Percentiles rank a stretch among this genome's conserved stretches.
Conservation (phyloP, 2,888 invertebrate genomes). For the Timema podura region DNA sequence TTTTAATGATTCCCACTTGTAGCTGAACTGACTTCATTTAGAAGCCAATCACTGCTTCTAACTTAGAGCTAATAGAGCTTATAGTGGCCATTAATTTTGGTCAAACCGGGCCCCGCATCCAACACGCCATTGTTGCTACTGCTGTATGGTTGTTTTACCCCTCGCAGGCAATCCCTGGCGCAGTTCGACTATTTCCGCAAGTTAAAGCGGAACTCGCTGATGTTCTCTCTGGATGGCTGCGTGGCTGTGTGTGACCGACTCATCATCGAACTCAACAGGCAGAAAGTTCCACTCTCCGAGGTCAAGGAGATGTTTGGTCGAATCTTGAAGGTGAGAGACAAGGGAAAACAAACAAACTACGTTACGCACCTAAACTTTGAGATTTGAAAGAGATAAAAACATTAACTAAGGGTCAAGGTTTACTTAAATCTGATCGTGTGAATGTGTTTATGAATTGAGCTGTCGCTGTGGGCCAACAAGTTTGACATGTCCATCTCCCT, state of each 20-base stretch:
- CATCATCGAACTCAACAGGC: neutral
- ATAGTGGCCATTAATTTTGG: too few relatives aligned
- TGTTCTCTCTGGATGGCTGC: constrained; percentile 51
- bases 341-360: too few relatives aligned
- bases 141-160: constrained; percentile 2
- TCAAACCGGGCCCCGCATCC: too few relatives aligned
- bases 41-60: too few relatives aligned
- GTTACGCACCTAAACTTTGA: too few relatives aligned
- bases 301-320: constrained; percentile 29
- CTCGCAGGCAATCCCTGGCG: constrained; percentile 55
- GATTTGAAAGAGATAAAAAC: too few relatives aligned
- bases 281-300: constrained; percentile 14
- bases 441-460: constrained; percentile 42
- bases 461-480: constrained; percentile 85
- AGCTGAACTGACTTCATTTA: too few relatives aligned
- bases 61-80: too few relatives aligned
- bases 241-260: constrained; percentile 46
- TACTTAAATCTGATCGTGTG: neutral
- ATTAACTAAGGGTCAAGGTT: too few relatives aligned
- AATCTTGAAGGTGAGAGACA: constrained; percentile 45
- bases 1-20: too few relatives aligned
- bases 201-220: constrained; percentile 65
- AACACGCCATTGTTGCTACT: too few relatives aligned
- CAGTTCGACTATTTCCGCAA: constrained; percentile 72
- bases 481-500: constrained; percentile 85